phyloP scores from a whole-genome alignment of 2,888 invertebrate species.

The Drosophila dives region DNA sequence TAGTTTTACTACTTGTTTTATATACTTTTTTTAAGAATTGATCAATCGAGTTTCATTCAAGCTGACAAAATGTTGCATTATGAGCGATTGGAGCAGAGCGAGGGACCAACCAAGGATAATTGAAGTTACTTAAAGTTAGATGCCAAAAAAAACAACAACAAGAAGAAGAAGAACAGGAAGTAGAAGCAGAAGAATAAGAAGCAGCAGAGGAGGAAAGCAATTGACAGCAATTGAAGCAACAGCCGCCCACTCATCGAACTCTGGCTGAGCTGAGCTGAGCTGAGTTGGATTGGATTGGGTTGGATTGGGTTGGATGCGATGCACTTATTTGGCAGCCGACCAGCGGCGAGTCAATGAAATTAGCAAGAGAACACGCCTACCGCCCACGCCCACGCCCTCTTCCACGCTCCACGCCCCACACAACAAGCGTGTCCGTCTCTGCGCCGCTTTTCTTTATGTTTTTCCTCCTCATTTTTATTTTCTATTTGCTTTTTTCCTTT shows the following conservation, averaged over 20 bases:
- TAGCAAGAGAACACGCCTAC: conserved; percentile 62
- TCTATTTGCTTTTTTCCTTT: conserved; percentile 10
- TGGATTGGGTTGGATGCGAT: not conserved
- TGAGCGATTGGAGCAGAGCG: conserved; percentile 18
- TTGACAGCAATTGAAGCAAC: conserved; percentile 36
- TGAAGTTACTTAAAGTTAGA: conserved; percentile 49
- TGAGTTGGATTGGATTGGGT: no score
- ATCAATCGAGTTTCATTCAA: conserved; percentile 27
- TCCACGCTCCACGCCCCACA: not conserved
- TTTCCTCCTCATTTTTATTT: conserved; percentile 19
- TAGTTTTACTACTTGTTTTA: not conserved
- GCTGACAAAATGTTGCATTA: conserved; percentile 1
- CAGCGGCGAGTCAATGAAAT: conserved; percentile 71
- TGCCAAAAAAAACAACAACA: not conserved
- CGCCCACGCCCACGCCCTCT: conserved; percentile 5
- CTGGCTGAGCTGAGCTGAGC: conserved; percentile 27
- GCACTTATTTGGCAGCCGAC: conserved; percentile 55
- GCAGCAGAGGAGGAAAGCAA: not conserved
- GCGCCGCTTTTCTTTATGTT: conserved; percentile 40
- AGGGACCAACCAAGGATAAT: conserved; percentile 39
- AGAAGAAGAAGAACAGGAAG: not conserved
- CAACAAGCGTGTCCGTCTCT: conserved; percentile 49
- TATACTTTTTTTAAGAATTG: not conserved
- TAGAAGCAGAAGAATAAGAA: not conserved
- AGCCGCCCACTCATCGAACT: conserved; percentile 53